Evolutionary conservation across 2,888 invertebrate species (phyloP), one percentile per base, ranked within the genome.

Genomic region (Diploptera punctata): DNA sequence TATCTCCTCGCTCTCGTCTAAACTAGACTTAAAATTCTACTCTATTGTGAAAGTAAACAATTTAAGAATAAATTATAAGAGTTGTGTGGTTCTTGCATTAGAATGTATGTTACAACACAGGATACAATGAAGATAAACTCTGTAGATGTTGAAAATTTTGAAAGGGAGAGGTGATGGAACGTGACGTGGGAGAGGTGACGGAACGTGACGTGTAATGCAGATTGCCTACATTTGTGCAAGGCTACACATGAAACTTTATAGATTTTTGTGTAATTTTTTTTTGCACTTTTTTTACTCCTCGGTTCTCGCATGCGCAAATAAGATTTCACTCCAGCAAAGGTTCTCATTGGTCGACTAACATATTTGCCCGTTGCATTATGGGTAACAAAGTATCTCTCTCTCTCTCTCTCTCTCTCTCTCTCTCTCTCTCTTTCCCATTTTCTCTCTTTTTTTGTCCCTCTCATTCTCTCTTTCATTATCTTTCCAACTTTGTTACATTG

Each of bases 131-230:
- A 61, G 4, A 62, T 43, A 24, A 43, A 62, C 43, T 43, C 21
- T 33, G 33, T 43, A 16, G 38, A 24, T 62, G 43, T 21, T 43
- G 38, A 62, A 24, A 62, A 62, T 62, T 43, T 62, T 43, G 10
- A 62, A 4, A 24, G 7, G 52, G 3, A 52, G 2, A 19, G 38
- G 49, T 19, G 24, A 52, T 52, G 24, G 10, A 1, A 9, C 0
- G 9, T 0, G 18, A 47, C 5, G 13, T 5, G 38, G 47, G 16
- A n/a, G 43, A 19, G 21, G 54, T 31, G 68, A n/a, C 19, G 18
- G 61, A 47, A 61, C 70, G 70, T 70, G 70, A 61, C 33, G 61
- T 43, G 61, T 70, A 70, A 70, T 70, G 70, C 47, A 70, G 70
- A 70, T 70, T 70, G 70, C 70, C 60, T 47, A 57, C 70, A 70